Percentiles rank a stretch among this genome's conserved stretches.
phyloP scores from a whole-genome alignment of 2,888 invertebrate genomes.

The Rhopalosiphum nymphaeae region DNA sequence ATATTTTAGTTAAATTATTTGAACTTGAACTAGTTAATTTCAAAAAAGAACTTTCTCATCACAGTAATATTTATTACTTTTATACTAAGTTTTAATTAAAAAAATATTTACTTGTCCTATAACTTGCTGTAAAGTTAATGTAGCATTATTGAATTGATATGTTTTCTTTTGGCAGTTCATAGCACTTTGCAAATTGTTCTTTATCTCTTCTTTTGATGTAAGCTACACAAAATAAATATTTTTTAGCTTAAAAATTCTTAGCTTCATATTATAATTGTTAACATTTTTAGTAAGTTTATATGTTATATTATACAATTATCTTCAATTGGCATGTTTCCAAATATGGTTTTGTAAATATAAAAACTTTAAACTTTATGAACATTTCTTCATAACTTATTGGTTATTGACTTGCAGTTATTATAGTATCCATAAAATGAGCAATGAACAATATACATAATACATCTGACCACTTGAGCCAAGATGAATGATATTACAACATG shows the following conservation, averaged over 20 bases:
- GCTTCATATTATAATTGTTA: neutral
- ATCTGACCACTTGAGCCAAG: neutral
- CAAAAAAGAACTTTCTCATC: neutral
- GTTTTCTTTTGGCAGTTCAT: constrained; percentile 56
- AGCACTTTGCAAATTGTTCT: constrained; percentile 54
- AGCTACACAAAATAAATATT: constrained; percentile 38
- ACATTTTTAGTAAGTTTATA: neutral
- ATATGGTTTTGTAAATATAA: neutral
- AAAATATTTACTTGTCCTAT: constrained; percentile 55
- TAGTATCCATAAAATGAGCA: neutral
- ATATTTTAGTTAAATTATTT: neutral
- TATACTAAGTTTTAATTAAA: neutral
- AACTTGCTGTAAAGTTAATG: constrained; percentile 57
- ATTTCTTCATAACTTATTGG: neutral
- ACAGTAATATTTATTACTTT: constrained; percentile 32
- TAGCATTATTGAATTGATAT: constrained; percentile 57
- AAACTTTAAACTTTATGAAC: neutral
- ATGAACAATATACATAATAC: neutral
- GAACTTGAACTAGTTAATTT: neutral
- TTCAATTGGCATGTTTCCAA: neutral
- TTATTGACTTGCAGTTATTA: neutral
- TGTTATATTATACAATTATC: neutral
- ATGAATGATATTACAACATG: neutral
- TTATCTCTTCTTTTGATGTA: constrained; percentile 61
- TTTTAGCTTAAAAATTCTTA: neutral